Base-by-base conservation (phyloP, 1,140 invertebrate genomes). In the Delia radicum region DNA sequence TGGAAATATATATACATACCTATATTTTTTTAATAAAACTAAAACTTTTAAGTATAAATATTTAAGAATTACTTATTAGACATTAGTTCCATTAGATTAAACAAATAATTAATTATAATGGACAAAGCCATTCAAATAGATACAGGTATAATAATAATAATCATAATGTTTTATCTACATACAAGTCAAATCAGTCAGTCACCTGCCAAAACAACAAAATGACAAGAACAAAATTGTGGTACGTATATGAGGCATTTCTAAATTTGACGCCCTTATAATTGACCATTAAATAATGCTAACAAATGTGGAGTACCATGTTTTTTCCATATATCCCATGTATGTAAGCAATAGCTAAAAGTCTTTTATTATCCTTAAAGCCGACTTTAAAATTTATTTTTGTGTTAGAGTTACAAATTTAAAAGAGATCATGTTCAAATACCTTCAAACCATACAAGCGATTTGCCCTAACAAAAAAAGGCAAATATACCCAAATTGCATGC, bases 211-310 rank as follows among this genome's bases (percentile, higher is more conserved):
- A n/a, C 42, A 18, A 8, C 18, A 21, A 24, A 21, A 21, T 24
- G 24, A 21, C 7, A 55, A 55, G 21, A n/a, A 37, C 24, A 10
- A 24, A 18, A 37, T 77, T 46, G 62, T 48, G n/a, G 73, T 67
- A 76, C 75, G 73, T 74, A 29, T 76, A 73, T 67, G 74, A 74
- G 77, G 48, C n/a, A n/a, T n/a, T n/a, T n/a, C n/a, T n/a, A n/a
- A n/a, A 72, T 75, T 74, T 79, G 78, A 76, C 77, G 79, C 81
- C 80, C 27, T 77, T 81, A 81, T 81, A 82, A 80, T 79, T 80
- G 81, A 80, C 81, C 80, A 78, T 80, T 79, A 82, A 80, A 79
- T 80, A 55, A 72, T 77, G 62, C 74, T 74, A 77, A 78, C 37
- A 79, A 55, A 75, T 80, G 71, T 79, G 77, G 55, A 61, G 75